Evolutionary conservation across 2,888 invertebrate species (phyloP).

Genomic region (Steromphala cineraria): DNA sequence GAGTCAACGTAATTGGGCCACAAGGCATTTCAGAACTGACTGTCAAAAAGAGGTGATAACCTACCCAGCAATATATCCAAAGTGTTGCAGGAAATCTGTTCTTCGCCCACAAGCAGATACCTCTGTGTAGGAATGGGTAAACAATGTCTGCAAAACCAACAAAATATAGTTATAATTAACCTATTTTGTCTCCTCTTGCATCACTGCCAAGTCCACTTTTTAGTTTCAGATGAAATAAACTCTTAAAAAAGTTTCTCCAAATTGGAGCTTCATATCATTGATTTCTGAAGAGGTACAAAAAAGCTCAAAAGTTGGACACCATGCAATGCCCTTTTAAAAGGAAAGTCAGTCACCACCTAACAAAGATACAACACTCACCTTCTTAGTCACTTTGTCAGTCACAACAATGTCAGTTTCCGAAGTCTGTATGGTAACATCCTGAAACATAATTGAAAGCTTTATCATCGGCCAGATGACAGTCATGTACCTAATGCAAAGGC

Average conservation of each 20-base stretch:
- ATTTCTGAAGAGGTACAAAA: too few relatives aligned
- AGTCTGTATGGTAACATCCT: constrained; percentile 61
- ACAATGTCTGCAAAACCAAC: constrained; percentile 76
- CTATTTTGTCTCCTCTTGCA: too few relatives aligned
- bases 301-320: too few relatives aligned
- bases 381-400: constrained; percentile 36
- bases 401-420: constrained; percentile 69
- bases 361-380: constrained; percentile 33
- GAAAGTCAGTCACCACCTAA: background rate
- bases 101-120: constrained; percentile 82
- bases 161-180: background rate
- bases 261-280: too few relatives aligned
- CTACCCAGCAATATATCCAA: constrained; percentile 82
- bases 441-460: constrained; percentile 25
- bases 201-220: too few relatives aligned
- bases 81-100: constrained; percentile 78
- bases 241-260: too few relatives aligned
- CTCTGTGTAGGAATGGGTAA: constrained; percentile 81
- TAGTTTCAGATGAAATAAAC: too few relatives aligned
- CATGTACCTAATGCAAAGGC: too few relatives aligned
- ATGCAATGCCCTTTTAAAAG: too few relatives aligned
- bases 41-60: constrained; percentile 25
- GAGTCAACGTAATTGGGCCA: too few relatives aligned
- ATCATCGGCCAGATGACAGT: too few relatives aligned
- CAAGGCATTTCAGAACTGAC: too few relatives aligned